Base-by-base conservation (phyloP, 2,888 invertebrate species). In the Dyspetes luteomarginatus region DNA sequence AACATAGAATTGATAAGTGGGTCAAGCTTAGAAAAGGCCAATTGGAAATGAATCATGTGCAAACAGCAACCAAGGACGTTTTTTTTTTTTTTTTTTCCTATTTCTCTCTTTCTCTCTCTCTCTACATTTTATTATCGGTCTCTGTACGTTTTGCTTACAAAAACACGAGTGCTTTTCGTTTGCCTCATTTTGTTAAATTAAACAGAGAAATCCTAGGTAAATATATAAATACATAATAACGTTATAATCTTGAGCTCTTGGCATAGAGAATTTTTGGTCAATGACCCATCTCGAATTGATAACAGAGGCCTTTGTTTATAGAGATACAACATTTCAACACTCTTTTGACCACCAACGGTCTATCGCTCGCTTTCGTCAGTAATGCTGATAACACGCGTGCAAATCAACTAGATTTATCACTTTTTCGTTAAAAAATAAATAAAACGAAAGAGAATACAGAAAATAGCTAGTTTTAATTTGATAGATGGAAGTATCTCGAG, bases 21-120 rank as follows among this genome's bases (percentile, higher is more conserved):
- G 88, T 89, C 89, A 88, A 81, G 87, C 85, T 85, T 89, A 87
- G 84, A 86, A 86, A 84, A 86, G 84, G 83, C 85, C 85, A 85
- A 88, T 85, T 75, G 76, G 82, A 85, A 87, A 81, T 86, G 80
- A 84, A 73, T 86, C 84, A 79, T 82, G 80, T 78, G 82, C 76
- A 85, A 86, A 86, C 83, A 83, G 76, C 83, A 83, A 87, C 88
- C 87, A 84, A 84, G 85, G 84, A 82, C 82, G 81, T 73, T 78
- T 64, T 64, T 81, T 82, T 79, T 83, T 24, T 52, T 24, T 65
- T n/a, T n/a, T n/a, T 19, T 52, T 5, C 30, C 50, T 68, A 3
- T 62, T 58, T 41, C 26, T 55, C 26, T 26, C 24, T n/a, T 60
- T 22, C 36, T 72, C 52, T 74, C 19, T 48, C 48, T 17, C 45